Evolutionary conservation across 2,888 invertebrate species (phyloP).

Genomic region (Uropetala carovei): DNA sequence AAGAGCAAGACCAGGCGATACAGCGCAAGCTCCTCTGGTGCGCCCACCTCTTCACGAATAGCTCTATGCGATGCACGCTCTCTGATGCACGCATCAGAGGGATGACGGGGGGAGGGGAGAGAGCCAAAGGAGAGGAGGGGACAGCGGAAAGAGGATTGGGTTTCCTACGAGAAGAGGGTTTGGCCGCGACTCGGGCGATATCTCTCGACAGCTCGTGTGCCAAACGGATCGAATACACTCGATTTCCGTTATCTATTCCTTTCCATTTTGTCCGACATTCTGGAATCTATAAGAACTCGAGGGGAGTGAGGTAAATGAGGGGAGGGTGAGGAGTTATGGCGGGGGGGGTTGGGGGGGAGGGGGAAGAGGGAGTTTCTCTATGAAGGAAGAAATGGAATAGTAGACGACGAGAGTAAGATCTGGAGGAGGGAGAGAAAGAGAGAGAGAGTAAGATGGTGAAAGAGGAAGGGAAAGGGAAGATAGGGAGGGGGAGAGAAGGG

Average conservation of each 20-base stretch:
- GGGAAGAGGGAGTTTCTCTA: neutral
- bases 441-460: no score
- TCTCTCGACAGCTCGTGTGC: neutral
- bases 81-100: no score
- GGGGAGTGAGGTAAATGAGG: conserved; percentile 43
- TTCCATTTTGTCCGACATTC: neutral
- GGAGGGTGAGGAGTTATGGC: conserved; percentile 51
- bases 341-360: conserved; percentile 62
- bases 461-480: no score
- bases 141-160: neutral
- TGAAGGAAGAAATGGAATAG: neutral
- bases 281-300: neutral
- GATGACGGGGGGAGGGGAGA: no score
- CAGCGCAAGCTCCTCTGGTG: neutral
- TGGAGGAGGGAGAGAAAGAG: neutral
- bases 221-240: neutral
- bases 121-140: conserved; percentile 63
- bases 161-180: neutral
- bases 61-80: conserved; percentile 53
- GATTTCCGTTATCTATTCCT: neutral
- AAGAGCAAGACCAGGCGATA: conserved; percentile 35
- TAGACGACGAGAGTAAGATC: no score
- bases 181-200: neutral
- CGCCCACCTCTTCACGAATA: neutral
- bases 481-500: no score